These are phyloP conservation scores for Andrena camellia DNA, from an alignment of 2,888 invertebrate genomes.

Conservation along the genomic window DNA sequence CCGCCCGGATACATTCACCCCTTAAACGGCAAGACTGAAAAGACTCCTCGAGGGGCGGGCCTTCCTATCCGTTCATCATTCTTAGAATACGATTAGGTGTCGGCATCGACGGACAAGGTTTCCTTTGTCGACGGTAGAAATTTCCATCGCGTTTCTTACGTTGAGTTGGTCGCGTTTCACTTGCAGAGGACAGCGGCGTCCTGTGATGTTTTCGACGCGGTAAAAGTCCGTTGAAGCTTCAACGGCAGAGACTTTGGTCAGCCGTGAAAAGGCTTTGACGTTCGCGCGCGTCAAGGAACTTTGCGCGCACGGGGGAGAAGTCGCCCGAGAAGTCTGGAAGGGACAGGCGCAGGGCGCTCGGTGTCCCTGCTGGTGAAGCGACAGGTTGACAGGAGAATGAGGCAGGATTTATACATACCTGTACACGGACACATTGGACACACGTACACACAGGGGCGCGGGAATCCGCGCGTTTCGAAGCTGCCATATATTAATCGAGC, in stretches of 20 bases:
- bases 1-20: constrained; percentile 57
- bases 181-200: neutral
- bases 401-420: constrained; percentile 39
- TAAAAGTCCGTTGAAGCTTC: neutral
- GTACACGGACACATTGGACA: neutral
- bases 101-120: constrained; percentile 47
- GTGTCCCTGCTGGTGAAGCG: constrained; percentile 23
- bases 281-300: neutral
- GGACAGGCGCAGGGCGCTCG: neutral
- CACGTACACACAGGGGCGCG: constrained; percentile 46
- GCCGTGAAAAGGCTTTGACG: constrained; percentile 5
- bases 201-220: neutral
- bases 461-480: constrained; percentile 64
- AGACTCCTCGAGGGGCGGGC: constrained; percentile 66
- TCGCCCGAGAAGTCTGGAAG: too few species aligned
- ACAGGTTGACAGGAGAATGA: constrained; percentile 15
- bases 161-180: neutral
- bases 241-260: neutral
- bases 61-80: constrained; percentile 56
- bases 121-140: constrained; percentile 73
- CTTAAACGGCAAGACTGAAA: constrained; percentile 77
- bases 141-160: constrained; percentile 57
- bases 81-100: constrained; percentile 51
- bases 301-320: neutral
- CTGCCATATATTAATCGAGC: constrained; percentile 68